A percentile compares a stretch with the other conserved stretches of the same genome.
phyloP scores from a whole-genome alignment of 2,113 vertebrate genomes.

The Oophaga pumilio region DNA sequence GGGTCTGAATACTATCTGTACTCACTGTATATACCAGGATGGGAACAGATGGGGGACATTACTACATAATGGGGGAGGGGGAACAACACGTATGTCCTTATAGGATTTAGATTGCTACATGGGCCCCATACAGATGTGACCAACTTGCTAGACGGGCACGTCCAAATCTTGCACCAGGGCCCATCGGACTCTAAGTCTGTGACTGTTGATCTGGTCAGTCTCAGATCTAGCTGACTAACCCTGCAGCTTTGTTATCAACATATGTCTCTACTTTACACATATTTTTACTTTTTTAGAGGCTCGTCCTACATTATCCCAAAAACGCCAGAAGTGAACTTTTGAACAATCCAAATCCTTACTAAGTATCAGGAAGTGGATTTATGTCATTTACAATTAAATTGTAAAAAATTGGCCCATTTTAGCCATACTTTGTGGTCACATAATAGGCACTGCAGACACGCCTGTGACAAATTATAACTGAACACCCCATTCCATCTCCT shows the following conservation, averaged over 20 bases:
- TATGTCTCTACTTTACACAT: not conserved
- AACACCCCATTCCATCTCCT: not conserved
- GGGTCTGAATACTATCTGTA: too few species aligned
- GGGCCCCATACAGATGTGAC: too few species aligned
- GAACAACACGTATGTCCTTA: too few species aligned
- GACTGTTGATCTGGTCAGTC: not conserved
- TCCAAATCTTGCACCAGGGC: too few species aligned
- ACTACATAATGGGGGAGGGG: too few species aligned
- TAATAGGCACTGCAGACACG: not conserved
- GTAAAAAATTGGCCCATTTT: not conserved
- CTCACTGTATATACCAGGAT: too few species aligned
- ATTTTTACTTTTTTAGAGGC: not conserved
- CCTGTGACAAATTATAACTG: not conserved
- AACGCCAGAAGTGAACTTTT: not conserved
- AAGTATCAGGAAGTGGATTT: not conserved
- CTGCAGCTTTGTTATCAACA: not conserved
- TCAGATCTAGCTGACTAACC: not conserved
- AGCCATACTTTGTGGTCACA: not conserved
- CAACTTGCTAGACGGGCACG: too few species aligned
- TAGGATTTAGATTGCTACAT: too few species aligned
- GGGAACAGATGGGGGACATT: too few species aligned
- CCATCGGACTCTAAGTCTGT: too few species aligned
- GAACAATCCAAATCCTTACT: not conserved
- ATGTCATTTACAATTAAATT: constrained; percentile 11
- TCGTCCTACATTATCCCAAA: not conserved